These are phyloP conservation scores for Ctenochaetus hawaiiensis DNA, from an alignment of 2,797 vertebrate species.

Conservation along the genomic window DNA sequence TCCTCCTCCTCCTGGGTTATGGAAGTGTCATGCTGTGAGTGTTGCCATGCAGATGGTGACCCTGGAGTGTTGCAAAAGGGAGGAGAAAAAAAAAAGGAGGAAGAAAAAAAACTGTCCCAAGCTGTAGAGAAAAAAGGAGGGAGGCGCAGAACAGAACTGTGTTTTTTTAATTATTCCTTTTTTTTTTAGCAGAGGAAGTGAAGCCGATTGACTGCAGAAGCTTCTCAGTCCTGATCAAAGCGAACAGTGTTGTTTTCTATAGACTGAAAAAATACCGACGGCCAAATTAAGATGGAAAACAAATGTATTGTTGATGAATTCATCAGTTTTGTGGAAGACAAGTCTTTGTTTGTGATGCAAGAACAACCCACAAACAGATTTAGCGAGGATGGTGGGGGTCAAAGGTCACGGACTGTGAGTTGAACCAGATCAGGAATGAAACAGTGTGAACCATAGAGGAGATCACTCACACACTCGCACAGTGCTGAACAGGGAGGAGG, in stretches of 20 bases:
- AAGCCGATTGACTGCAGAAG: slow-evolving; percentile 36
- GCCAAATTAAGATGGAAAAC: slow-evolving; percentile 6
- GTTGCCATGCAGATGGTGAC: slow-evolving; percentile 76
- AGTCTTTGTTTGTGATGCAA: no score
- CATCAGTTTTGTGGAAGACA: no score
- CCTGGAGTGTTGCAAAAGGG: slow-evolving; percentile 49
- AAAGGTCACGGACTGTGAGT: background rate
- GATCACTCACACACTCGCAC: slow-evolving; percentile 20
- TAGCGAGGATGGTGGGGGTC: background rate
- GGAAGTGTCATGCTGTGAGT: slow-evolving; percentile 74
- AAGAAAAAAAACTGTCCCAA: slow-evolving; percentile 45
- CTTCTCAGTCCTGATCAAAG: slow-evolving; percentile 25
- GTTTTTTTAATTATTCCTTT: background rate
- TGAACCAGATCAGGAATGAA: slow-evolving; percentile 22
- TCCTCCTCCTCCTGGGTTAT: slow-evolving; percentile 64
- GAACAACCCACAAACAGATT: background rate
- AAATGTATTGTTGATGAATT: slow-evolving; percentile 10
- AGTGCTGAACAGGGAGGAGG: slow-evolving; percentile 33
- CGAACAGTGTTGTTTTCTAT: background rate
- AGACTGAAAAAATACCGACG: background rate
- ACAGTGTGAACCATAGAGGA: slow-evolving; percentile 10
- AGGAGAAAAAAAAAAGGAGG: background rate
- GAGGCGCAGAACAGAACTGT: background rate
- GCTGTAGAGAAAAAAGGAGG: background rate
- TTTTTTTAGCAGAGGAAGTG: slow-evolving; percentile 21